Base-by-base conservation (phyloP, 2,113 vertebrate species). In the Silurus glanis region DNA sequence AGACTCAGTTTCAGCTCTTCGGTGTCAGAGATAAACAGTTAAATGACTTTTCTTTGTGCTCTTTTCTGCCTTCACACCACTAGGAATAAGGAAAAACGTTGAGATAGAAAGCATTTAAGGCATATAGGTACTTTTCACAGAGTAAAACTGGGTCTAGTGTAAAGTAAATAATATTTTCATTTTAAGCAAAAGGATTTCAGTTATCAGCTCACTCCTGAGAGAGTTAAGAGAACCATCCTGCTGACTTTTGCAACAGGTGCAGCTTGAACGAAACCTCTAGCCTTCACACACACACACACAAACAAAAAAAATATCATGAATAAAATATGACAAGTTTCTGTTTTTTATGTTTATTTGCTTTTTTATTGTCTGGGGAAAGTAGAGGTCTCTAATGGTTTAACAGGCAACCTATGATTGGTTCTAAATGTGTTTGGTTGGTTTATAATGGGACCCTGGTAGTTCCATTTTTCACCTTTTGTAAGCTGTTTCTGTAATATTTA, bases 121-220 rank as follows among this genome's bases (percentile, higher is more conserved):
- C 56, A 69, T 83, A 76, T n/a, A 75, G 83, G 75, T 76, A 82
- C 85, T 90, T 86, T 90, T 61, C 75, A 51, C 47, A 76, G 53
- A 78, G n/a, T 56, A 28, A 55, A 3, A 6, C 51, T 21, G 14
- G 4, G 25, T 80, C 55, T 58, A 58, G 58, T 37, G 7, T 19
- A 23, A 75, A 53, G 7, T 37, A 79, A 10, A 37, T 6, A 10
- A 5, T 58, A 28, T 17, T 59, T 1, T 5, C 7, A 58, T 79
- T n/a, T 49, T 76, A n/a, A 51, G n/a, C 55, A 25, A 76, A 14
- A 72, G 45, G 21, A 19, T 74, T 74, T 49, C 9, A 10, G 9
- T 74, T 49, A 9, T n/a, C 8, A 21, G 45, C 2, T 74, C 12
- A 75, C 47, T 78, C 16, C 53, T 80, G 25, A 14, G 12, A 80